Base-by-base conservation (phyloP, 1,140 invertebrate species). In the Laupala kohalensis region DNA sequence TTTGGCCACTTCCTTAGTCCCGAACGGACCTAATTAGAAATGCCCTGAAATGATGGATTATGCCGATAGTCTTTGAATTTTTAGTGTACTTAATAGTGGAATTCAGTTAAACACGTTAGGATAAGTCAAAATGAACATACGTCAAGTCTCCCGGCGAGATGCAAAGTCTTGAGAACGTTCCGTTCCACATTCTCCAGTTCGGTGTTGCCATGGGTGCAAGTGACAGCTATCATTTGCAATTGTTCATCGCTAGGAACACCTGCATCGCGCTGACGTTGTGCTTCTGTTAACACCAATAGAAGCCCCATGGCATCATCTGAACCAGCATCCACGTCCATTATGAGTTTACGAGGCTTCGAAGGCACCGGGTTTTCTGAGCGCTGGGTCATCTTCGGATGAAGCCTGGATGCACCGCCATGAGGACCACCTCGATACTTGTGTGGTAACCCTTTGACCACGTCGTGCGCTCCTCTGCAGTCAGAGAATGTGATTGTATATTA, bases 271-370 rank as follows among this genome's bases (percentile, higher is more conserved):
- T n/a, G n/a, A n/a, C 69, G 68, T n/a, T n/a, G n/a, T n/a, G n/a
- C n/a, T n/a, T n/a, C n/a, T n/a, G n/a, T n/a, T 4, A 74, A 71
- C 6, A 74, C 68, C 75, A 79, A 75, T 12, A 78, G 73, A 12
- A 80, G 71, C n/a, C 77, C 79, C 64, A 74, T 69, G 4, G 78
- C 77, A 73, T 80, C 79, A 64, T 80, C 79, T 15, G 75, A 66
- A 2, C 79, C 79, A 25, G 77, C 72, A 70, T 80, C 79, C 1
- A 76, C 77, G 71, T 80, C 79, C 25, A 78, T 76, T 19, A 71
- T 30, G 3, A 71, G 25, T 26, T 28, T 64, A 3, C 26, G 19
- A 3, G 24, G 5, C 9, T 26, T 24, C 6, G 13, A 15, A 0
- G 4, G 25, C 37, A 27, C 25, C 25, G 19, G 25, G 12, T 27